Percentiles rank a stretch among this genome's conserved stretches.
Conservation (phyloP, 2,797 vertebrate species). For the Triplophysa bombifrons region DNA sequence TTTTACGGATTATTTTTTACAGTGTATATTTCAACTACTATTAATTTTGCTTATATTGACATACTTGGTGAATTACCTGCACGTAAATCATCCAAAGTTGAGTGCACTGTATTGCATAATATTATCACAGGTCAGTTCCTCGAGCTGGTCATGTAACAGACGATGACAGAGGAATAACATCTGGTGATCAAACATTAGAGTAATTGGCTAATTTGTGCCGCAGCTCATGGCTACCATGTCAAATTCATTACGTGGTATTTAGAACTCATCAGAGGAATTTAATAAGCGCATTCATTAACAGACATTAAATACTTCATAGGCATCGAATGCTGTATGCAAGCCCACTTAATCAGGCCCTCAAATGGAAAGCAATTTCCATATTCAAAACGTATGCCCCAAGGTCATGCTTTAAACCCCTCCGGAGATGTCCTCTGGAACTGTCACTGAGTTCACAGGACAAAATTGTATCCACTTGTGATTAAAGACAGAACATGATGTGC, state of each 20-base stretch:
- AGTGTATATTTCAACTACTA: too few species aligned
- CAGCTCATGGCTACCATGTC: conserved; percentile 43
- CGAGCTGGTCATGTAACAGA: conserved; percentile 17
- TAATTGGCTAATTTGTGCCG: conserved; percentile 36
- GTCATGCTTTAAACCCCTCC: conserved; percentile 49
- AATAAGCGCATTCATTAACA: conserved; percentile 59
- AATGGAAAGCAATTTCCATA: conserved; percentile 62
- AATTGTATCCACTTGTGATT: conserved; percentile 10
- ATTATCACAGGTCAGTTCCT: not conserved
- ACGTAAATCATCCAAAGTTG: not conserved
- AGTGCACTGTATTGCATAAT: not conserved
- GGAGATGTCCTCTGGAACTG: conserved; percentile 40
- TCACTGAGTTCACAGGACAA: conserved; percentile 6
- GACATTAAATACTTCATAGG: conserved; percentile 58
- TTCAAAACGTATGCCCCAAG: conserved; percentile 54
- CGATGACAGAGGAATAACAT: conserved; percentile 1
- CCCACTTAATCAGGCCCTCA: conserved; percentile 56
- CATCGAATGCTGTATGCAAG: conserved; percentile 49
- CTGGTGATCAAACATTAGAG: conserved; percentile 14
- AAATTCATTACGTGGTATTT: conserved; percentile 50
- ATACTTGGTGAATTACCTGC: not conserved
- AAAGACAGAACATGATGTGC: conserved; percentile 2
- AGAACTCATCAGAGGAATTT: conserved; percentile 57
- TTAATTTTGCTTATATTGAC: too few species aligned
- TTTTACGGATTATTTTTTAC: too few species aligned